Evolutionary conservation across 2,888 invertebrate species (phyloP).

Genomic region (Microchrysa polita): DNA sequence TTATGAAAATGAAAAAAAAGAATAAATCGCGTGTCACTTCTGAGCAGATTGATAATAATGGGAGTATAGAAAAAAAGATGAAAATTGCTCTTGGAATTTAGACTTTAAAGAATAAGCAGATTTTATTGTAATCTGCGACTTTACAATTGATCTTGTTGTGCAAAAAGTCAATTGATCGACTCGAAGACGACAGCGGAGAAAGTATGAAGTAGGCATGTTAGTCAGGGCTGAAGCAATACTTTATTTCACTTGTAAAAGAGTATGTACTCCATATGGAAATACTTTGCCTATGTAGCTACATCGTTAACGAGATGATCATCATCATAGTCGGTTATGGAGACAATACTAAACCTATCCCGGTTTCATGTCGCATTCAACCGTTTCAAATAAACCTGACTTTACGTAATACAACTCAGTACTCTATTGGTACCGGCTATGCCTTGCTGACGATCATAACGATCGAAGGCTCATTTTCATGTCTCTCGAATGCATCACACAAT

Average conservation of each 20-base stretch:
- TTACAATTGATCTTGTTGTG: background rate
- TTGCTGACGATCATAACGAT: background rate
- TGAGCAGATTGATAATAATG: too few relatives aligned
- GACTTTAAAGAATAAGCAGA: background rate
- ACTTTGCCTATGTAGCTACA: too few relatives aligned
- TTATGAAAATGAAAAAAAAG: too few relatives aligned
- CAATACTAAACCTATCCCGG: conserved; percentile 8
- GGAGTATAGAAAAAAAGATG: too few relatives aligned
- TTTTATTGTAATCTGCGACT: background rate
- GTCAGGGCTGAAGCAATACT: background rate
- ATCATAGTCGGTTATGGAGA: conserved; percentile 4
- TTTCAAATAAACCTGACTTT: conserved; percentile 7
- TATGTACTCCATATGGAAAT: too few relatives aligned
- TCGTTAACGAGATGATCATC: too few relatives aligned
- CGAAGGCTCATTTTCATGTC: background rate
- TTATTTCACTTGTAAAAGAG: conserved; percentile 4
- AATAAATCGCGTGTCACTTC: too few relatives aligned
- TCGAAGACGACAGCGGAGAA: conserved; percentile 28
- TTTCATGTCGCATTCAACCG: background rate
- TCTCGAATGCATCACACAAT: background rate
- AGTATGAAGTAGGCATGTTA: conserved; percentile 29
- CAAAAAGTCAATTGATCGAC: conserved; percentile 5
- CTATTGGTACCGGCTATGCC: background rate
- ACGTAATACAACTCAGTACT: too few relatives aligned
- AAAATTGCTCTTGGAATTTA: too few relatives aligned